Conservation (phyloP, 23 tunicate species). For the Halocynthia roretzi region DNA sequence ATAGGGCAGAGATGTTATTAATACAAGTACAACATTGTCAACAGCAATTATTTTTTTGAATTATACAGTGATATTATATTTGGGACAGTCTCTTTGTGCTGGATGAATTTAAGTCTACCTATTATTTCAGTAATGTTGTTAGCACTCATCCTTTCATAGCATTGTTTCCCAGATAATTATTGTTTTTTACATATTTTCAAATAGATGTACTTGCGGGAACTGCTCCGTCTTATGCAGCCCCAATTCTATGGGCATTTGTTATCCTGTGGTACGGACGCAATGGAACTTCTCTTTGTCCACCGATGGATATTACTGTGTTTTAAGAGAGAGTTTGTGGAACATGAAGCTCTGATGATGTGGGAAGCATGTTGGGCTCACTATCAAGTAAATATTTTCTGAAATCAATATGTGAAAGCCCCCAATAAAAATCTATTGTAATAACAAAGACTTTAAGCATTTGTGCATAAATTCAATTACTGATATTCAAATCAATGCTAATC, state of each 20-base stretch:
- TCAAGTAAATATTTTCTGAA: conserved; percentile 24
- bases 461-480: too few relatives aligned
- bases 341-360: conserved; percentile 73
- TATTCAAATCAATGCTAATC: too few relatives aligned
- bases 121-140: not conserved
- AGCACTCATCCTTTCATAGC: not conserved
- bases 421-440: not conserved
- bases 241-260: conserved; percentile 38
- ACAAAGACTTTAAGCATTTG: not conserved
- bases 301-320: conserved; percentile 80
- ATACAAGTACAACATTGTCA: too few relatives aligned
- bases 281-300: conserved; percentile 72
- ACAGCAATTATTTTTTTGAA: too few relatives aligned
- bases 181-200: not conserved
- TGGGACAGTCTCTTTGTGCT: not conserved
- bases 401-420: too few relatives aligned
- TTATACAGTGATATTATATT: not conserved
- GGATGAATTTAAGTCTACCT: not conserved
- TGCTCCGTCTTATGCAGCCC: conserved; percentile 50
- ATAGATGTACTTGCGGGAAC: conserved; percentile 50
- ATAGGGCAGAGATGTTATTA: too few relatives aligned
- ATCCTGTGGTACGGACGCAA: conserved; percentile 49
- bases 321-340: conserved; percentile 68
- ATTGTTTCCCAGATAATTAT: not conserved
- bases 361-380: conserved; percentile 86